Evolutionary conservation across 53 echinoderm and acorn worm genomes (phyloP), one percentile per base, ranked within the genome.

Genomic region (Apostichopus leukothele): DNA sequence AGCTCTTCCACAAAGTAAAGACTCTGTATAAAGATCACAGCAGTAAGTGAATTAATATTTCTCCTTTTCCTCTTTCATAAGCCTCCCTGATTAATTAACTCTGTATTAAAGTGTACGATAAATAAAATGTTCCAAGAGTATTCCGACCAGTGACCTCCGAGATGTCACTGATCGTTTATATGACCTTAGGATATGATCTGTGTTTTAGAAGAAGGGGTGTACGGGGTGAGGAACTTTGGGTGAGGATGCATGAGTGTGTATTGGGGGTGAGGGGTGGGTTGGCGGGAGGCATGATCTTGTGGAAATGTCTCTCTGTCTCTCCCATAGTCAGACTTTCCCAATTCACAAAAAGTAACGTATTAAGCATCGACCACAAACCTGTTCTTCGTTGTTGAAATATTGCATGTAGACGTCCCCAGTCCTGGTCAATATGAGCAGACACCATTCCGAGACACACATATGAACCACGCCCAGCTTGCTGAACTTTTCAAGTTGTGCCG

Each of bases 341-440:
- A 8, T 21, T 74, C 74, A 13, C 19, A 21, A 6, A 74, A 74
- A 74, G 9, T 74, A 25, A 21, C 10, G 0, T 5, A 57, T 57
- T 6, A 39, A 27, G 25, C 81, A 83, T 61, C 25, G 14, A 90
- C 18, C 3, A 52, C 90, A 55, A 57, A 95, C 95, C 88, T 91
- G 90, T 84, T 88, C 79, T 76, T 97, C 95, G 51, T 60, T 87
- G 83, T 95, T 92, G 71, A 83, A 88, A 78, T 91, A 91, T 86
- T 97, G 97, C 67, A 90, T 60, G 85, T 95, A 97, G 18, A 97
- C 97, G 75, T 95, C 95, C 76, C 97, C 95, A 0, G 93, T 95
- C 19, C 97, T 89, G 0, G 95, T 97, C 73, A 97, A 92, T 7
- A 95, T 91, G 60, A 97, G 76, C 5, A 91, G 90, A 68, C 91